These are phyloP conservation scores for Phalangium opilio DNA, from an alignment of 2,888 invertebrate genomes.

Conservation along the genomic window DNA sequence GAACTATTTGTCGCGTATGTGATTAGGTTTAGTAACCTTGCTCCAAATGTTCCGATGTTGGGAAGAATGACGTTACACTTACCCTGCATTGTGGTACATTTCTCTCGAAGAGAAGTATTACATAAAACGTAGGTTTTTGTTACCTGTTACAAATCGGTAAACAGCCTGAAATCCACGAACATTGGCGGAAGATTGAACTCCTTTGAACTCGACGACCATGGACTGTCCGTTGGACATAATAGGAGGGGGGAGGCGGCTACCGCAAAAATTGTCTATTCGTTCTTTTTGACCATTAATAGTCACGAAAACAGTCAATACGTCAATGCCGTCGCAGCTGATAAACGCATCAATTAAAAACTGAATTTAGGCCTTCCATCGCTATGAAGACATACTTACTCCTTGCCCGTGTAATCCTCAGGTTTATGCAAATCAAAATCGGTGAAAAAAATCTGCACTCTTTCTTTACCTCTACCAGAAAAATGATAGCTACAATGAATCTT, in stretches of 20 bases:
- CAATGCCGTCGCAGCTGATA: slow-evolving; percentile 13
- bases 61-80: no score
- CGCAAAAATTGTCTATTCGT: not conserved
- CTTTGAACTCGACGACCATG: slow-evolving; percentile 1
- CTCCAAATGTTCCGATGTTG: no score
- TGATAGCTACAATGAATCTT: slow-evolving; percentile 73
- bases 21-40: no score
- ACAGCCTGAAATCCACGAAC: not conserved
- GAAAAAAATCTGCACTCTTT: slow-evolving; percentile 68
- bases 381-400: no score
- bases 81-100: no score
- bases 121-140: not conserved
- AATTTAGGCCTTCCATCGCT: no score
- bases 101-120: no score
- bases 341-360: not conserved
- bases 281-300: slow-evolving; percentile 1
- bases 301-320: not conserved
- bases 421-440: slow-evolving; percentile 54
- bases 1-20: no score
- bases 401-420: slow-evolving; percentile 1
- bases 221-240: not conserved
- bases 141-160: slow-evolving; percentile 1
- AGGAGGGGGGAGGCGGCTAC: not conserved
- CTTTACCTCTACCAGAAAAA: slow-evolving; percentile 68
- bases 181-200: not conserved